These are phyloP conservation scores for Drosophila mimica DNA, from an alignment of 2,888 invertebrate genomes.

Conservation along the genomic window DNA sequence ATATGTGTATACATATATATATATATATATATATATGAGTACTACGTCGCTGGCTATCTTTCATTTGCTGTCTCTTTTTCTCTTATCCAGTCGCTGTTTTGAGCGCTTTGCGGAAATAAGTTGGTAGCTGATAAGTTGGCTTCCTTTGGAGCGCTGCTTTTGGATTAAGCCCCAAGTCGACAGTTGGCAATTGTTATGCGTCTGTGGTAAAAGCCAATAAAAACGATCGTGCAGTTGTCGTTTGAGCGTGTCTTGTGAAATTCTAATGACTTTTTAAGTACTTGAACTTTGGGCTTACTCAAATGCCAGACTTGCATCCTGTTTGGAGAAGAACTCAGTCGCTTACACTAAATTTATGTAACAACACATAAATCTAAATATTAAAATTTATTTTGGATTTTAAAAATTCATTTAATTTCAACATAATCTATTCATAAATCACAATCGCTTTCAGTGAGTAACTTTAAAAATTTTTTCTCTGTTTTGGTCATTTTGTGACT, in stretches of 20 bases:
- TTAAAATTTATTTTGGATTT: background rate
- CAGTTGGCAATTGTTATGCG: conserved; percentile 54
- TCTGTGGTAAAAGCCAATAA: conserved; percentile 48
- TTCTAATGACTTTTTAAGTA: conserved; percentile 49
- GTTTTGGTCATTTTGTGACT: background rate
- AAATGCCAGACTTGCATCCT: background rate
- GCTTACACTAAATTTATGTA: too few relatives aligned
- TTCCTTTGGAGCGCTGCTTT: conserved; percentile 14
- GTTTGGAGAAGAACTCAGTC: background rate
- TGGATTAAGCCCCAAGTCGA: conserved; percentile 6
- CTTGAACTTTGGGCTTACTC: background rate
- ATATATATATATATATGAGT: background rate
- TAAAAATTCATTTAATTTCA: background rate
- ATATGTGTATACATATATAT: background rate
- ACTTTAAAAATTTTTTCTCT: background rate
- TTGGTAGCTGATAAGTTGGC: conserved; percentile 44
- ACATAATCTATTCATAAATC: background rate
- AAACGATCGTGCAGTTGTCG: conserved; percentile 49
- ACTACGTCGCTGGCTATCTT: conserved; percentile 9
- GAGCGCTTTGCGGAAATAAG: conserved; percentile 55
- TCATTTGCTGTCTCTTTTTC: background rate
- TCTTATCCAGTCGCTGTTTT: background rate
- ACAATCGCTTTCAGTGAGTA: background rate
- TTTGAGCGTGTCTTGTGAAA: conserved; percentile 44
- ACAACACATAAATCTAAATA: background rate